Conservation (phyloP, 2,888 invertebrate genomes). For the Hipparchia semele region DNA sequence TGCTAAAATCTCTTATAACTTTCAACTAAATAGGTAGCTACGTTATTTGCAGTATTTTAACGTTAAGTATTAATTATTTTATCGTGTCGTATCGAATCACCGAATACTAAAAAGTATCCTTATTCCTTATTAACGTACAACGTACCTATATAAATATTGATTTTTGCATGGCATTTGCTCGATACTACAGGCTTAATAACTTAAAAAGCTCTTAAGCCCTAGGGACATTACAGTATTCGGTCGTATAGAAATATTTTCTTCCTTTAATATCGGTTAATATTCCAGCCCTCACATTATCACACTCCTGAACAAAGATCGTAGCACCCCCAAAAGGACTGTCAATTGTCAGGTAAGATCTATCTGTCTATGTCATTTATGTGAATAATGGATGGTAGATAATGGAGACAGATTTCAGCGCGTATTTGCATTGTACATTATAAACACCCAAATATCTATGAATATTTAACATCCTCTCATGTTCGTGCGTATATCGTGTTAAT, state of each 20-base stretch:
- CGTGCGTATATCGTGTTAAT: neutral
- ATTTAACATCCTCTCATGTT: neutral
- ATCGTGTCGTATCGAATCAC: too few relatives aligned
- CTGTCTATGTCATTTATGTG: conserved; percentile 15
- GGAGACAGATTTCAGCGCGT: conserved; percentile 11
- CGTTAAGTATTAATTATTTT: too few relatives aligned
- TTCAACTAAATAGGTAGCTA: too few relatives aligned
- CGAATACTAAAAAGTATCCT: too few relatives aligned
- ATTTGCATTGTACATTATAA: neutral
- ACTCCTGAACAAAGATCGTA: neutral
- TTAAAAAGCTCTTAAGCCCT: neutral
- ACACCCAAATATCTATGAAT: conserved; percentile 10
- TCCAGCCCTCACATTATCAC: neutral
- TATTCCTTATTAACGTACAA: too few relatives aligned
- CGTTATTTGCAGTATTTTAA: too few relatives aligned
- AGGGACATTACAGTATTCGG: neutral
- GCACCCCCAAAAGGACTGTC: conserved; percentile 17
- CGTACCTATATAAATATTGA: too few relatives aligned
- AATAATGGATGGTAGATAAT: neutral
- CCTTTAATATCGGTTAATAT: neutral
- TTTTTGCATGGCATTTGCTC: too few relatives aligned
- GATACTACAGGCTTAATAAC: neutral
- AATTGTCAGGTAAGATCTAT: conserved; percentile 8
- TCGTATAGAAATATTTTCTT: neutral
- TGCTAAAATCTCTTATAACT: too few relatives aligned